Percentiles rank a stretch among this genome's conserved stretches.
Conservation (phyloP, 1,140 invertebrate genomes). For the Anastrepha obliqua region DNA sequence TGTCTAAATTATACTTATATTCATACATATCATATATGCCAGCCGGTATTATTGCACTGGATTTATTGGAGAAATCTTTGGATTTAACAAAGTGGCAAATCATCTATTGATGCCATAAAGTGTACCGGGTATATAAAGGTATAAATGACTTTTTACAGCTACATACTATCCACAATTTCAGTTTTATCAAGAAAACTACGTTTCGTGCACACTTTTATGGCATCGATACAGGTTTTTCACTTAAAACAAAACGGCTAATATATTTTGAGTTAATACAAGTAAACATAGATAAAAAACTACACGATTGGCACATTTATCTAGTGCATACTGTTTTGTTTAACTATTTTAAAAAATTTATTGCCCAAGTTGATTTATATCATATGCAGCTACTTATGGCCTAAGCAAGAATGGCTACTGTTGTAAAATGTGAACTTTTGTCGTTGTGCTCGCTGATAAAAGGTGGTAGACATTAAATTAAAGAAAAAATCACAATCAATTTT, state of each 20-base stretch:
- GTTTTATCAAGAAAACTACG: background rate
- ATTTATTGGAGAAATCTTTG: slow-evolving; percentile 50
- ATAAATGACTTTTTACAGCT: slow-evolving; percentile 41
- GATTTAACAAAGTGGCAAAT: slow-evolving; percentile 50
- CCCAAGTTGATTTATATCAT: slow-evolving; percentile 71
- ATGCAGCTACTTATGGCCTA: background rate
- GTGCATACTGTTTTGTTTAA: background rate
- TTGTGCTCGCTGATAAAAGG: background rate
- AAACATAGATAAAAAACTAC: too few relatives aligned
- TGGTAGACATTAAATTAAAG: background rate
- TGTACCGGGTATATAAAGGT: slow-evolving; percentile 7
- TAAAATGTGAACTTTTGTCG: slow-evolving; percentile 18
- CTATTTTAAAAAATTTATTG: slow-evolving; percentile 64
- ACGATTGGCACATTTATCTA: slow-evolving; percentile 33
- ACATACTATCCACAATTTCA: slow-evolving; percentile 17
- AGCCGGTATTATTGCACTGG: background rate
- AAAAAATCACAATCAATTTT: slow-evolving; percentile 5
- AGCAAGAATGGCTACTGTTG: slow-evolving; percentile 42
- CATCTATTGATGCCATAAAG: slow-evolving; percentile 40
- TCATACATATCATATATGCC: background rate
- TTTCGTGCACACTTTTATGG: background rate
- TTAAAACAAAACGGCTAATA: background rate
- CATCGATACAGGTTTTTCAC: slow-evolving; percentile 16
- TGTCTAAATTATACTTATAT: background rate
- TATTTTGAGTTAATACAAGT: background rate